Conservation (phyloP, 92 coral and sea anemone genomes). For the Chrysogorgia sp. region DNA sequence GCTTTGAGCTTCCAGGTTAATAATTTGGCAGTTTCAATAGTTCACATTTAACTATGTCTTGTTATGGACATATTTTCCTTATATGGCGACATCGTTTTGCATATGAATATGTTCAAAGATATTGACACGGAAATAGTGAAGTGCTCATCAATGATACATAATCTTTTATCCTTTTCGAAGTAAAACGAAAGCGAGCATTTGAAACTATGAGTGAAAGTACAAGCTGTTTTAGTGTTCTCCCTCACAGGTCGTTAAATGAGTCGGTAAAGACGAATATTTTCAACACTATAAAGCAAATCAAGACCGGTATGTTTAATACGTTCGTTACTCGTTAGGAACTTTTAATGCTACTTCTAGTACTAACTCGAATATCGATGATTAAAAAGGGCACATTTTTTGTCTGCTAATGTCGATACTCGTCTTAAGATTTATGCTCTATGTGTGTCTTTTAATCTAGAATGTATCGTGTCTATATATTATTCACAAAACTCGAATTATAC, state of each 20-base stretch:
- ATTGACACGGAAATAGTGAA: conserved; percentile 57
- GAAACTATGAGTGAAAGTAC: conserved; percentile 4
- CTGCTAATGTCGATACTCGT: too few relatives aligned
- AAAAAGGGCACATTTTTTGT: too few relatives aligned
- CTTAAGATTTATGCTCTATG: too few relatives aligned
- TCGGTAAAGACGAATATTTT: conserved; percentile 71
- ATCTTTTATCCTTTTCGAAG: background rate
- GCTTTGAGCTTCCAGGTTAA: too few relatives aligned
- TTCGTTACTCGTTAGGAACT: background rate
- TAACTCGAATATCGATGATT: too few relatives aligned
- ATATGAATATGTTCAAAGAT: conserved; percentile 14
- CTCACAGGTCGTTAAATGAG: conserved; percentile 81
- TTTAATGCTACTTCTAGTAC: conserved; percentile 3
- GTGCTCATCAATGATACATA: conserved; percentile 9
- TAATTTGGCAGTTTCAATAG: too few relatives aligned
- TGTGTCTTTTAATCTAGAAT: too few relatives aligned
- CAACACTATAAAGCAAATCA: conserved; percentile 77
- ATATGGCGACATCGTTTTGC: conserved; percentile 46
- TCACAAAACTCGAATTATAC: too few relatives aligned
- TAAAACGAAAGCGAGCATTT: background rate
- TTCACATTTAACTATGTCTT: background rate
- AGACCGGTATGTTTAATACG: conserved; percentile 69
- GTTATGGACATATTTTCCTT: background rate
- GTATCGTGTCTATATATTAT: too few relatives aligned
- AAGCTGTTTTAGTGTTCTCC: conserved; percentile 64